phyloP scores from a whole-genome alignment of 53 echinoderm and acorn worm genomes.

The Luidia sarsii region DNA sequence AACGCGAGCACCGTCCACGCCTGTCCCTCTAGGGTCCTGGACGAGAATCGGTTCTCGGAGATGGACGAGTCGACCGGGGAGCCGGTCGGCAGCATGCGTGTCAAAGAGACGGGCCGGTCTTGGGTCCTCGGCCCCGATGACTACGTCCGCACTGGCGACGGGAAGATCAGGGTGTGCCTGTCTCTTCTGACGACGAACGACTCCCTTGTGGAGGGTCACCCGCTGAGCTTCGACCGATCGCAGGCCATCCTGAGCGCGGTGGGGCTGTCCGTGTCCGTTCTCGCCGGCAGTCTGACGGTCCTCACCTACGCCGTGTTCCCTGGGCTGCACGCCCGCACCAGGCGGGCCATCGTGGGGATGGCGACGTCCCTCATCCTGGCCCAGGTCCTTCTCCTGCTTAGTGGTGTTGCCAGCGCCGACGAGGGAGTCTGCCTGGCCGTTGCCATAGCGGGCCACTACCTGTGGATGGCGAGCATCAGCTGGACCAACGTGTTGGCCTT shows the following conservation, averaged over 20 bases:
- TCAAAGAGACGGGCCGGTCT: not conserved
- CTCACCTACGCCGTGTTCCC: slow-evolving; percentile 63
- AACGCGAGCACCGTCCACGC: not conserved
- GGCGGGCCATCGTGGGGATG: slow-evolving; percentile 71
- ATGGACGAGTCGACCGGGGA: not conserved
- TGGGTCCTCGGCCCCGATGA: slow-evolving; percentile 6
- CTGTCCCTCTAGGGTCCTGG: not conserved
- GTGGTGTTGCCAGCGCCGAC: slow-evolving; percentile 37
- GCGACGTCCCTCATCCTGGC: slow-evolving; percentile 64
- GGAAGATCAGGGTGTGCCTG: slow-evolving; percentile 6
- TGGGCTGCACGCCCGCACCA: slow-evolving; percentile 59
- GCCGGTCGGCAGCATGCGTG: slow-evolving; percentile 11
- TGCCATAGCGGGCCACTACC: slow-evolving; percentile 60
- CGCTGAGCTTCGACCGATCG: not conserved
- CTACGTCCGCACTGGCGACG: slow-evolving; percentile 5
- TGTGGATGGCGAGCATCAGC: slow-evolving; percentile 64
- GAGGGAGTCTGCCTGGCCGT: slow-evolving; percentile 43
- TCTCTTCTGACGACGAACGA: not conserved
- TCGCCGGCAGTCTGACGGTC: slow-evolving; percentile 55
- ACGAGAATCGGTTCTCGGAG: not conserved
- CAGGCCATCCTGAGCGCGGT: slow-evolving; percentile 25
- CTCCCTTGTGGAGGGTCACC: not conserved
- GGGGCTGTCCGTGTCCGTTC: slow-evolving; percentile 45
- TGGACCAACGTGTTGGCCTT: slow-evolving; percentile 78
- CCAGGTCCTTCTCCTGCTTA: slow-evolving; percentile 61